These are phyloP conservation scores for Acanthosepion pharaonis DNA, from an alignment of 2,888 invertebrate species.

Conservation along the genomic window DNA sequence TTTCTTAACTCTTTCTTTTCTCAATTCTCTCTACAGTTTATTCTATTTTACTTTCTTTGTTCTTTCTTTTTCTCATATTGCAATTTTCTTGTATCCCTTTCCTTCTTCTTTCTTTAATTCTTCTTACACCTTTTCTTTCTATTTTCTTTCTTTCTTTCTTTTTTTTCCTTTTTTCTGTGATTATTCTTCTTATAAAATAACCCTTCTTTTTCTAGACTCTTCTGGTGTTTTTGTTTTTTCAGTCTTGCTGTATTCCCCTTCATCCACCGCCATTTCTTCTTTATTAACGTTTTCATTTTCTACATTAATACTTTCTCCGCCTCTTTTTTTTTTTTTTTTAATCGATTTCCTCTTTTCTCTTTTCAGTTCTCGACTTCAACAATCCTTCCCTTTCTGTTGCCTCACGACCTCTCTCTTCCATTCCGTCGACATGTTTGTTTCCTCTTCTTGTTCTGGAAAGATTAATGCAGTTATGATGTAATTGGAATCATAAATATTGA, in stretches of 20 bases:
- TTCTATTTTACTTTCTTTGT: too few relatives aligned
- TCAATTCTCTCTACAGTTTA: too few relatives aligned
- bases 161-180: neutral
- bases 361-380: neutral
- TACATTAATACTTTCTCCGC: too few relatives aligned
- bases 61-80: too few relatives aligned
- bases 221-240: neutral
- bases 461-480: conserved; percentile 1
- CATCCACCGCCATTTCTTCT: too few relatives aligned
- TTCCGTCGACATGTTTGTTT: neutral
- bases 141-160: neutral
- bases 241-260: too few relatives aligned
- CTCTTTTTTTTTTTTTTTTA: too few relatives aligned
- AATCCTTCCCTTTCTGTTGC: neutral
- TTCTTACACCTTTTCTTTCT: too few relatives aligned
- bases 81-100: too few relatives aligned
- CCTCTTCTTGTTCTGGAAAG: neutral
- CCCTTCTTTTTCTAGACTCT: neutral
- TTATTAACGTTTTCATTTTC: too few relatives aligned
- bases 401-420: neutral
- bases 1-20: neutral
- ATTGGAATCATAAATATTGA: conserved; percentile 33
- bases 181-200: neutral
- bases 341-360: neutral
- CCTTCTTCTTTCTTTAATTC: too few relatives aligned